Conservation (phyloP, 2,113 vertebrate species). For the Meriones unguiculatus region DNA sequence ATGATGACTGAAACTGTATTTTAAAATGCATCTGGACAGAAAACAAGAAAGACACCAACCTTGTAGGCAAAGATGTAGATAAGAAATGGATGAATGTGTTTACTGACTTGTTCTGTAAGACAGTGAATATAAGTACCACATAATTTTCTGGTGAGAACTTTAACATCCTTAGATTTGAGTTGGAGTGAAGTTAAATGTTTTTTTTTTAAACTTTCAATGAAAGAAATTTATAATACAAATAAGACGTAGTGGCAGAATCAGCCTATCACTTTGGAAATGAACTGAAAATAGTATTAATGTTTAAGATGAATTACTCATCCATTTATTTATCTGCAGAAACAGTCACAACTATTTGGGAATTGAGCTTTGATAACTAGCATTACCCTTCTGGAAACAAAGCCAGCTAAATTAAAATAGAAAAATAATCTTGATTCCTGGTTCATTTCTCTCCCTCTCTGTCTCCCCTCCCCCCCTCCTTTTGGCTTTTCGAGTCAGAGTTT, state of each 20-base stretch:
- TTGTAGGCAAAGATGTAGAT: not conserved
- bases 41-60: not conserved
- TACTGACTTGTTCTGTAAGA: not conserved
- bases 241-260: not conserved
- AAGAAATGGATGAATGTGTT: not conserved
- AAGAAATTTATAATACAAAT: not conserved
- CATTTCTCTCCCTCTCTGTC: not conserved
- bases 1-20: not conserved
- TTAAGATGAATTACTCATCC: slow-evolving; percentile 30
- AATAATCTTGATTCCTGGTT: not conserved
- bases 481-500: no score
- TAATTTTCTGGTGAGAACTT: not conserved
- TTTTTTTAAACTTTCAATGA: not conserved
- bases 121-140: not conserved
- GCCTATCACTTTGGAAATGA: slow-evolving; percentile 18
- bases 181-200: not conserved
- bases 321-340: not conserved
- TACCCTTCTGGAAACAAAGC: not conserved
- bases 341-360: not conserved
- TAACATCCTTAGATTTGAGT: not conserved
- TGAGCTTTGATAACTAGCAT: slow-evolving; percentile 1
- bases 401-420: slow-evolving; percentile 25
- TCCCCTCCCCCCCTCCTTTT: no score
- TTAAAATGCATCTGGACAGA: not conserved
- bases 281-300: not conserved